phyloP scores from a whole-genome alignment of 2,888 invertebrate genomes.

The Timema cristinae region DNA sequence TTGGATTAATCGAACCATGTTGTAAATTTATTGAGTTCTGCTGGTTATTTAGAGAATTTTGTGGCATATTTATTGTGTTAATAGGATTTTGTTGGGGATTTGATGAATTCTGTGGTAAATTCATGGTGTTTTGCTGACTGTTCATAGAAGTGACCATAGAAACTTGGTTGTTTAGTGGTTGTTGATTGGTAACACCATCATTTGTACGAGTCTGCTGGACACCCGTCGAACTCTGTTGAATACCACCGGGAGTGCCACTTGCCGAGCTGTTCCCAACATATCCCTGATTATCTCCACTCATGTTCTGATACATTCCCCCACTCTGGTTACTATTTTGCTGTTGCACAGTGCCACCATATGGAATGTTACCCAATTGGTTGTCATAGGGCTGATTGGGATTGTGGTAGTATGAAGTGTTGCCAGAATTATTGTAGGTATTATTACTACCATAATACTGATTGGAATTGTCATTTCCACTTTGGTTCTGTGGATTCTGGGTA shows the following conservation, averaged over 20 bases:
- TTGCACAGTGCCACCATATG: background rate
- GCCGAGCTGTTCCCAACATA: no score
- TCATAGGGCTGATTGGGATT: conserved; percentile 9
- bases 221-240: background rate
- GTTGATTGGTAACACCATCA: no score
- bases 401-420: conserved; percentile 10
- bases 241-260: background rate
- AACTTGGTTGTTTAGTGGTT: no score
- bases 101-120: background rate
- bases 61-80: background rate
- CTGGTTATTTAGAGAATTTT: background rate
- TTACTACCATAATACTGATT: conserved; percentile 24
- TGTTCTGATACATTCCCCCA: background rate
- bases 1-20: no score
- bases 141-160: no score
- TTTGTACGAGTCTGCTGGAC: background rate
- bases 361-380: background rate
- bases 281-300: background rate
- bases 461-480: conserved; percentile 15
- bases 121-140: no score
- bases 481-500: conserved; percentile 18
- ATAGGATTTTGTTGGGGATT: conserved; percentile 10
- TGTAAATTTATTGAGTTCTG: conserved; percentile 1
- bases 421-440: conserved; percentile 14
- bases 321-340: background rate